Percentiles rank a stretch among this genome's conserved stretches.
These are phyloP conservation scores for Entomobrya proxima DNA, from an alignment of 2,888 invertebrate genomes.

Conservation along the genomic window DNA sequence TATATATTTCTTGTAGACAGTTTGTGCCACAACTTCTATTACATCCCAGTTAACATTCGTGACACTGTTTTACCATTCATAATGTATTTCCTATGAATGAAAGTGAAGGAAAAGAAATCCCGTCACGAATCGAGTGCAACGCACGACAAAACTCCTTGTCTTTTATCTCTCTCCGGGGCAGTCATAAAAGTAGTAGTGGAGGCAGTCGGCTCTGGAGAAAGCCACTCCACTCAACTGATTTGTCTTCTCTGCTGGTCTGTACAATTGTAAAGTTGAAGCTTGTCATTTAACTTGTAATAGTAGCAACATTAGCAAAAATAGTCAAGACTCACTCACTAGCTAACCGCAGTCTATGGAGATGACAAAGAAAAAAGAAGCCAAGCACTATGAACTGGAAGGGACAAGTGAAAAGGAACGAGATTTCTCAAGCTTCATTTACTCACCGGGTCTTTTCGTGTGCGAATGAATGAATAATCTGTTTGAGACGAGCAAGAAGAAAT, in stretches of 20 bases:
- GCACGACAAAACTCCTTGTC: not conserved
- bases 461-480: constrained; percentile 22
- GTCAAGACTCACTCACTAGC: no score
- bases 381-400: constrained; percentile 6
- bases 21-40: not conserved
- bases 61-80: constrained; percentile 41
- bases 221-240: constrained; percentile 38
- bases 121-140: constrained; percentile 56
- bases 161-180: not conserved
- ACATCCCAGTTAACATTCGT: no score
- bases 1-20: no score
- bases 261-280: not conserved
- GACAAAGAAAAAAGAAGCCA: not conserved
- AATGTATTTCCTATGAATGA: constrained; percentile 27
- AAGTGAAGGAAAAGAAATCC: constrained; percentile 18
- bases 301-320: not conserved
- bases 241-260: not conserved
- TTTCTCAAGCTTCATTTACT: constrained; percentile 61
- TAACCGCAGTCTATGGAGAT: not conserved
- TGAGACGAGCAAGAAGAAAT: not conserved
- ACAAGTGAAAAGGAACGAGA: constrained; percentile 1
- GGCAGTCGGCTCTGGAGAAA: not conserved
- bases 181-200: not conserved
- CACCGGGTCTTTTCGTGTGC: constrained; percentile 20
- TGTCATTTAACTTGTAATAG: not conserved